Evolutionary conservation across 2,797 vertebrate species (phyloP), one percentile per base, ranked within the genome.

Genomic region (Pelochelys cantorii): DNA sequence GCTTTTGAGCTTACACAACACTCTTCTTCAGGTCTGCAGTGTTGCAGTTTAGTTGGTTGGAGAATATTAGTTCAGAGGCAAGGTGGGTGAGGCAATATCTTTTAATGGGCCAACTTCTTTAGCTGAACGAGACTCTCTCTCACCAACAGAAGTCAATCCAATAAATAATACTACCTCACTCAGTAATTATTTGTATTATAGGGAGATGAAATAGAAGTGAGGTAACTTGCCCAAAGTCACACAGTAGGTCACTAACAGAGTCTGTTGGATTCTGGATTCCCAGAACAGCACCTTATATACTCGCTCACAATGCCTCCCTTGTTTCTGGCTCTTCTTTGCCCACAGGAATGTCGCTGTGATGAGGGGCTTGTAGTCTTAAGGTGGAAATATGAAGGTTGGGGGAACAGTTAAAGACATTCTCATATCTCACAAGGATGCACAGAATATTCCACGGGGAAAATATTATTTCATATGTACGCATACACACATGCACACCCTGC

Each of bases 401-500:
- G 42, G 5, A 90, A 74, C 0, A 4, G 22, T 25, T 23, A 34
- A 37, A 23, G 20, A 71, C 14, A n/a, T 42, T 27, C 3, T 92
- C 0, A 0, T 0, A 3, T 71, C 25, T 91, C 37, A 89, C 88
- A 85, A 1, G 2, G 29, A 71, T 18, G 62, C 77, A 4, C 79
- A 52, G n/a, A 3, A 56, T 84, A 14, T 59, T 79, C 31, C 22
- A n/a, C 79, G 22, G 54, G n/a, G 15, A 92, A 93, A 89, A 86
- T 9, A 4, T 48, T 77, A 52, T 34, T 18, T 71, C 65, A 37
- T 22, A 22, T 37, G n/a, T n/a, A n/a, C 22, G 9, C 56, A 7
- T 20, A 10, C 56, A 25, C 56, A 57, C 56, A 59, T 29, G 27
- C 27, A 59, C 27, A 59, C 5, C 59, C 59, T 71, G 5, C 18